Evolutionary conservation across 1,140 invertebrate genomes (phyloP).

Genomic region (Agrilus planipennis): DNA sequence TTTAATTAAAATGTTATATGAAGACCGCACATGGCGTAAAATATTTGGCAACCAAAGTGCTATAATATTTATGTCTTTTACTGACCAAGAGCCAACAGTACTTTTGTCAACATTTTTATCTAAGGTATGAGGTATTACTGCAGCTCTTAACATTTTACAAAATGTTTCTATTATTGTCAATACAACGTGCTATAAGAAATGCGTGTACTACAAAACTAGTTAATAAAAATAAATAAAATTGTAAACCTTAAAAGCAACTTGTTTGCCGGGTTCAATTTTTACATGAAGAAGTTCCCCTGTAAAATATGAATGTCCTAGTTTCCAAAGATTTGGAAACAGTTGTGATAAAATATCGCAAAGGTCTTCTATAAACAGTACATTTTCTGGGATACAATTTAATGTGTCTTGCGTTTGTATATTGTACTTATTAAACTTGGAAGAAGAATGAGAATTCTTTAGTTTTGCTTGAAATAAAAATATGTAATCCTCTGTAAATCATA

Average conservation of each 20-base stretch:
- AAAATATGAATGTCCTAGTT: conserved; percentile 81
- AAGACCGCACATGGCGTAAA: conserved; percentile 55
- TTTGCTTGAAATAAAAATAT: conserved; percentile 6
- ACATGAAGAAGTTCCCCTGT: conserved; percentile 68
- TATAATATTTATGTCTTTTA: conserved; percentile 40
- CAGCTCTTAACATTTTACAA: conserved; percentile 49
- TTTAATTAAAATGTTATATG: conserved; percentile 55
- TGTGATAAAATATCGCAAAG: conserved; percentile 55
- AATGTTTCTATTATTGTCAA: conserved; percentile 52
- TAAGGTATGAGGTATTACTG: conserved; percentile 48
- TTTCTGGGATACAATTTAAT: conserved; percentile 34
- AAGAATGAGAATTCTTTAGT: conserved; percentile 12
- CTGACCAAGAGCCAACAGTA: conserved; percentile 34
- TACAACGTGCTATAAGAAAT: conserved; percentile 43
- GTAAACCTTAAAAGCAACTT: conserved; percentile 56
- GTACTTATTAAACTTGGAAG: conserved; percentile 28
- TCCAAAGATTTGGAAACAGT: conserved; percentile 76
- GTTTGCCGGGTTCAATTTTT: conserved; percentile 54
- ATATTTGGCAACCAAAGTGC: conserved; percentile 69
- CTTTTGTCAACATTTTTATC: conserved; percentile 34
- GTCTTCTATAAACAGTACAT: conserved; percentile 61
- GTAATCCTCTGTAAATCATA: neutral
- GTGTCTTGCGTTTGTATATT: conserved; percentile 19
- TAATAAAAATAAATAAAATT: neutral
- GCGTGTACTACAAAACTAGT: neutral